Evolutionary conservation across 2,113 vertebrate genomes (phyloP).

Genomic region (Triplophysa siluroides): DNA sequence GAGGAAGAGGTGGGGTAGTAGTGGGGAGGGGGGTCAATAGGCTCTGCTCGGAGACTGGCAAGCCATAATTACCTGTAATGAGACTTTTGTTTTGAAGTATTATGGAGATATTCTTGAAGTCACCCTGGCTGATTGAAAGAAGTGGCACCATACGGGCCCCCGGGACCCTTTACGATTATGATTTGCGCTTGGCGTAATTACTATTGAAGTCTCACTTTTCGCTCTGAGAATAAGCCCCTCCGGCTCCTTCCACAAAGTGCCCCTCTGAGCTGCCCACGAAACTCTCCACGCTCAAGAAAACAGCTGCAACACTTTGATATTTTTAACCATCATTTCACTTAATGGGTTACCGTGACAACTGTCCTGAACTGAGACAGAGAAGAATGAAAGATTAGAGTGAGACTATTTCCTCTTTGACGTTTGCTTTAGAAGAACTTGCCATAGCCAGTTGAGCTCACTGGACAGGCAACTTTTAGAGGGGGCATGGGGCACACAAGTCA

Average conservation of each 20-base stretch:
- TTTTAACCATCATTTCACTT: constrained; percentile 69
- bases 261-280: constrained; percentile 68
- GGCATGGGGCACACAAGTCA: too few relatives aligned
- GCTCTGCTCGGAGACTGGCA: constrained; percentile 75
- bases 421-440: constrained; percentile 4
- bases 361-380: constrained; percentile 58
- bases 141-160: constrained; percentile 64
- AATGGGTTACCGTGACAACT: constrained; percentile 83
- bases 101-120: constrained; percentile 92
- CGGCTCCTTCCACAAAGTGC: constrained; percentile 78
- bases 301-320: constrained; percentile 87
- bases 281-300: constrained; percentile 78
- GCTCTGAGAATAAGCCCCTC: constrained; percentile 73
- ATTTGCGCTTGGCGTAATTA: constrained; percentile 90
- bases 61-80: constrained; percentile 93
- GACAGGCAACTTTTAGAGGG: not conserved
- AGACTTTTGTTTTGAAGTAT: constrained; percentile 92
- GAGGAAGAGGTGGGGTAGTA: constrained; percentile 32
- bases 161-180: constrained; percentile 79
- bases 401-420: not conserved
- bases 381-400: not conserved
- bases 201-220: constrained; percentile 92
- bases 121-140: constrained; percentile 80
- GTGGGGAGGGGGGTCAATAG: constrained; percentile 9
- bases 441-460: constrained; percentile 6